These are phyloP conservation scores for Brachyalestes nurse DNA, from an alignment of 2,797 vertebrate species.

Conservation along the genomic window DNA sequence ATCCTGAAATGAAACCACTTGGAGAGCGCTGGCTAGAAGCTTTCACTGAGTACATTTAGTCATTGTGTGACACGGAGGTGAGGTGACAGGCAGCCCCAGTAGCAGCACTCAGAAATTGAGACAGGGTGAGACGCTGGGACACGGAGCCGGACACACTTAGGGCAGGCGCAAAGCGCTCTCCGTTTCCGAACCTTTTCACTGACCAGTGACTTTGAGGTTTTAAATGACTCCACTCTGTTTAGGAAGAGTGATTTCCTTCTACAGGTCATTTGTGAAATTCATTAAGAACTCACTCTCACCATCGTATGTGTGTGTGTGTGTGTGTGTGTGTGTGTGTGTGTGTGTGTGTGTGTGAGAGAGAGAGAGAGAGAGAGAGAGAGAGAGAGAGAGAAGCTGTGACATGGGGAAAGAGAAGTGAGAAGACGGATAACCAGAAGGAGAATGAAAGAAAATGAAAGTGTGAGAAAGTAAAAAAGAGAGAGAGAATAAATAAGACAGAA, in stretches of 20 bases:
- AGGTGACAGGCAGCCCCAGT: constrained; percentile 72
- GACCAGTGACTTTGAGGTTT: constrained; percentile 40
- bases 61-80: constrained; percentile 74
- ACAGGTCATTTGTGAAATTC: constrained; percentile 53
- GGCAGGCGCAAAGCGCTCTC: constrained; percentile 31
- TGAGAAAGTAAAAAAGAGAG: no score
- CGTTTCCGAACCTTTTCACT: constrained; percentile 39
- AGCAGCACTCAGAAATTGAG: constrained; percentile 58
- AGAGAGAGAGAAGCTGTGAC: no score
- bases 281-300: constrained; percentile 39
- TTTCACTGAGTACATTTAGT: constrained; percentile 79
- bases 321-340: no score
- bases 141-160: constrained; percentile 38
- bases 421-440: no score
- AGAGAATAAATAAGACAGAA: no score
- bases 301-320: constrained; percentile 25
- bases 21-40: constrained; percentile 67
- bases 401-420: no score
- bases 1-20: constrained; percentile 83
- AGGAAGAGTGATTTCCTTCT: constrained; percentile 42
- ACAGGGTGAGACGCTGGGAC: constrained; percentile 42
- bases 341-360: no score
- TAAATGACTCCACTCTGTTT: constrained; percentile 29
- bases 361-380: no score
- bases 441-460: no score